These are phyloP conservation scores for Drosophila parthenogenetica DNA, from an alignment of 2,888 invertebrate genomes.

Conservation along the genomic window DNA sequence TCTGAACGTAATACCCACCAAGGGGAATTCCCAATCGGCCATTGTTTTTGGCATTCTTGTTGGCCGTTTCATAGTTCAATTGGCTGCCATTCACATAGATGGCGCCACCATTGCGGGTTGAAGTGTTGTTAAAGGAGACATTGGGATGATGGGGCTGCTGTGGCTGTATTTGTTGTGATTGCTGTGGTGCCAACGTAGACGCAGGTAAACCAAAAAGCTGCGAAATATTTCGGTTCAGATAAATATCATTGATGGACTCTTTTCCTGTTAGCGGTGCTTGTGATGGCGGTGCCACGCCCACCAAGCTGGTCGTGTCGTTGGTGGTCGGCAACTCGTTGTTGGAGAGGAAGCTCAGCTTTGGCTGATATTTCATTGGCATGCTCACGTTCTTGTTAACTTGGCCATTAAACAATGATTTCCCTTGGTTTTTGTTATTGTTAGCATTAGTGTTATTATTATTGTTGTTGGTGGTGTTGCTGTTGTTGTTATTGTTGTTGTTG, in stretches of 20 bases:
- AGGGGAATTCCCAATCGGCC: constrained; percentile 43
- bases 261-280: constrained; percentile 51
- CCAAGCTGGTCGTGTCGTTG: constrained; percentile 32
- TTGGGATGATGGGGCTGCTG: constrained; percentile 74
- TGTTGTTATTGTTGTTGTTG: constrained; percentile 56
- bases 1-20: constrained; percentile 79
- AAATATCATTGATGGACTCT: constrained; percentile 83
- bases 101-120: constrained; percentile 62
- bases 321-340: constrained; percentile 65
- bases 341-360: constrained; percentile 77
- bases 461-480: constrained; percentile 44
- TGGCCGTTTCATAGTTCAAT: constrained; percentile 77
- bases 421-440: constrained; percentile 48
- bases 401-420: constrained; percentile 40
- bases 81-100: constrained; percentile 73
- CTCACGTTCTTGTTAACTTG: constrained; percentile 55
- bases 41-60: constrained; percentile 82
- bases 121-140: constrained; percentile 75
- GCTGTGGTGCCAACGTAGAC: constrained; percentile 26
- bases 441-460: constrained; percentile 54
- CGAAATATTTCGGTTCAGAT: constrained; percentile 82
- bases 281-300: constrained; percentile 44
- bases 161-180: constrained; percentile 27
- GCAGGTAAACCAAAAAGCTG: constrained; percentile 79
- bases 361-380: constrained; percentile 70